Evolutionary conservation across 2,888 invertebrate genomes (phyloP).

Genomic region (Galerucella pusilla): DNA sequence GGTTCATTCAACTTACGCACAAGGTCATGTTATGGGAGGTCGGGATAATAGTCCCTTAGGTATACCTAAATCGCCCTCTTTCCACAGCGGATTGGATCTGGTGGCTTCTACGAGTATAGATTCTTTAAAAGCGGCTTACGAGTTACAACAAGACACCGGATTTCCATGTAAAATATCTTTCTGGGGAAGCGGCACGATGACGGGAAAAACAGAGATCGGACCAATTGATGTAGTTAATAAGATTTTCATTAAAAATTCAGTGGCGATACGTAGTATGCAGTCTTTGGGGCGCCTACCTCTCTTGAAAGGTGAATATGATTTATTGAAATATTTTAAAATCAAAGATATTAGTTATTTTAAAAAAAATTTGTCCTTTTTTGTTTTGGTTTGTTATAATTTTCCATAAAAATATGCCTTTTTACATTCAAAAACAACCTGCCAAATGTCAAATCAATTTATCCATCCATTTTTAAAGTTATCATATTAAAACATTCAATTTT

Average conservation of each 20-base stretch:
- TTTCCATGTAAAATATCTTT: conserved; percentile 39
- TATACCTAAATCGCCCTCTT: conserved; percentile 88
- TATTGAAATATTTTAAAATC: too few relatives aligned
- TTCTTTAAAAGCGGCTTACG: conserved; percentile 63
- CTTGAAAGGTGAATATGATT: conserved; percentile 44
- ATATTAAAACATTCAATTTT: too few relatives aligned
- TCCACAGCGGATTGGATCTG: conserved; percentile 86
- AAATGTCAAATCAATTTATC: too few relatives aligned
- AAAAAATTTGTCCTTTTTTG: too few relatives aligned
- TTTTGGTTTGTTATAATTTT: too few relatives aligned
- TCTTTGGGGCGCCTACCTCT: conserved; percentile 60
- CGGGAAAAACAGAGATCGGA: conserved; percentile 20
- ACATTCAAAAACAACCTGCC: too few relatives aligned
- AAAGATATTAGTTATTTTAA: too few relatives aligned
- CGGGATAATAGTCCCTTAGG: conserved; percentile 61
- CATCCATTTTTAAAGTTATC: too few relatives aligned
- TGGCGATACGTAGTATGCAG: conserved; percentile 53
- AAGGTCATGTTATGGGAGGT: conserved; percentile 62
- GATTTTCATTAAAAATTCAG: conserved; percentile 1
- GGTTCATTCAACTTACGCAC: conserved; percentile 65
- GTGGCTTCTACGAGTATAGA: conserved; percentile 72
- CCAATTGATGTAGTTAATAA: conserved; percentile 13
- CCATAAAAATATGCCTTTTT: too few relatives aligned
- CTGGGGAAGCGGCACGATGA: conserved; percentile 20
- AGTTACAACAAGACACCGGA: conserved; percentile 53